phyloP scores from a whole-genome alignment of 2,113 vertebrate species.

The Cryptoleucopteryx plumbea region DNA sequence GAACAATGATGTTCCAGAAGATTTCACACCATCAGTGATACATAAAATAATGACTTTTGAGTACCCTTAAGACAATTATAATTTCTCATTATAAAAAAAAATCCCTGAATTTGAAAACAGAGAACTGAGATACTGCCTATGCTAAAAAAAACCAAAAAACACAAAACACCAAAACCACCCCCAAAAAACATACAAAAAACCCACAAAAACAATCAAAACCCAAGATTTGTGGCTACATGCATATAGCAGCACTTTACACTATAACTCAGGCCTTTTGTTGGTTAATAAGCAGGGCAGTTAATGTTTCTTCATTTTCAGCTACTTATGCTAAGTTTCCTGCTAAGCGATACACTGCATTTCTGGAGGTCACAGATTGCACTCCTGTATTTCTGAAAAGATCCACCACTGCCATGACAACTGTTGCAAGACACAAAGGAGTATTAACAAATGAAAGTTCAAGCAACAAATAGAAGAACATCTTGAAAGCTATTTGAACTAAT shows the following conservation, averaged over 20 bases:
- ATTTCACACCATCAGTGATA: neutral
- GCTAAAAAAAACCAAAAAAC: neutral
- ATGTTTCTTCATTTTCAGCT: neutral
- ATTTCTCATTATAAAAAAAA: neutral
- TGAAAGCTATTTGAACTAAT: neutral
- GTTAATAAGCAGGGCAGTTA: neutral
- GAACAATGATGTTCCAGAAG: neutral
- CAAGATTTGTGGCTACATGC: neutral
- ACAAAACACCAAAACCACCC: no score
- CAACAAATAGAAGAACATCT: neutral
- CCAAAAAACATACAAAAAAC: accelerated
- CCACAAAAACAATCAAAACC: neutral
- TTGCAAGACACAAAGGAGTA: neutral
- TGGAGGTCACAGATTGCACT: neutral
- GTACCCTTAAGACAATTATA: neutral
- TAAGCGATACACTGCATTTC: neutral
- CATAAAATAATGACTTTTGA: neutral
- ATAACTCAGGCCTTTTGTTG: neutral
- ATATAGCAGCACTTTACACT: neutral
- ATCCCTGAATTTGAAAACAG: neutral
- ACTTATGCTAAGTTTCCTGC: neutral
- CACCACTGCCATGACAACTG: neutral
- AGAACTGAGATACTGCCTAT: neutral
- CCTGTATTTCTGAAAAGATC: neutral
- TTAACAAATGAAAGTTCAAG: neutral